These are phyloP conservation scores for Halyomorpha halys DNA, from an alignment of 1,140 invertebrate genomes.

Conservation along the genomic window DNA sequence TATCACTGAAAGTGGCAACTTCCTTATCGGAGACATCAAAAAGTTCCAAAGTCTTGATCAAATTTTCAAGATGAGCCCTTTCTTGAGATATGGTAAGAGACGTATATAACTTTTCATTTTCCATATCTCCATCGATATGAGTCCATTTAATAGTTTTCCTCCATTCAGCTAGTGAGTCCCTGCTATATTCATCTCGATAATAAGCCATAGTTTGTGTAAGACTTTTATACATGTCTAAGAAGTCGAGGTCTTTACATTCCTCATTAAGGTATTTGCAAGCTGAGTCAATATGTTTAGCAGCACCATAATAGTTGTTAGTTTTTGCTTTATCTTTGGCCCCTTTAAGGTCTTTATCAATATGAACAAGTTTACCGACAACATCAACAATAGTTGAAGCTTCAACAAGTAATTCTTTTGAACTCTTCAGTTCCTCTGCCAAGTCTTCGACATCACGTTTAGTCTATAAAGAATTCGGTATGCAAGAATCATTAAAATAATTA, in stretches of 20 bases:
- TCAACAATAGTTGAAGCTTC: conserved; percentile 14
- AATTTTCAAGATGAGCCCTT: conserved; percentile 16
- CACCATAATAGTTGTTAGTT: conserved; percentile 4
- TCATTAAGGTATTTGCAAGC: conserved; percentile 8
- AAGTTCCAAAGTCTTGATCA: conserved; percentile 23
- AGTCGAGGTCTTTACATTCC: conserved; percentile 14
- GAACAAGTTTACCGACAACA: conserved; percentile 9
- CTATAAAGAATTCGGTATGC: conserved; percentile 6
- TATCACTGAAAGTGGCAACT: conserved; percentile 22
- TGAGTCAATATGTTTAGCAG: conserved; percentile 18
- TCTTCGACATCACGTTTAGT: conserved; percentile 16
- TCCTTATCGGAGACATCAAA: conserved; percentile 20
- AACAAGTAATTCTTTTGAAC: conserved; percentile 8
- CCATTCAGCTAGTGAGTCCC: conserved; percentile 21
- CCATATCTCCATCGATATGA: conserved; percentile 4
- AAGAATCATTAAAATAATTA: background rate
- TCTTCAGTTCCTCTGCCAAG: conserved; percentile 19
- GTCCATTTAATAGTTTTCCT: conserved; percentile 15
- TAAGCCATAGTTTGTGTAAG: conserved; percentile 6
- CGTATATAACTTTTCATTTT: conserved; percentile 6
- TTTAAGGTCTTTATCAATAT: conserved; percentile 18
- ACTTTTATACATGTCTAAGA: conserved; percentile 20
- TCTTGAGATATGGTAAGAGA: background rate
- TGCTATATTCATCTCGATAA: conserved; percentile 1
- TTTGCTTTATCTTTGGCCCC: conserved; percentile 4